Percentiles rank a stretch among this genome's conserved stretches.
Evolutionary conservation across 2,888 invertebrate species (phyloP).

Genomic region (Pegoplata infirma): DNA sequence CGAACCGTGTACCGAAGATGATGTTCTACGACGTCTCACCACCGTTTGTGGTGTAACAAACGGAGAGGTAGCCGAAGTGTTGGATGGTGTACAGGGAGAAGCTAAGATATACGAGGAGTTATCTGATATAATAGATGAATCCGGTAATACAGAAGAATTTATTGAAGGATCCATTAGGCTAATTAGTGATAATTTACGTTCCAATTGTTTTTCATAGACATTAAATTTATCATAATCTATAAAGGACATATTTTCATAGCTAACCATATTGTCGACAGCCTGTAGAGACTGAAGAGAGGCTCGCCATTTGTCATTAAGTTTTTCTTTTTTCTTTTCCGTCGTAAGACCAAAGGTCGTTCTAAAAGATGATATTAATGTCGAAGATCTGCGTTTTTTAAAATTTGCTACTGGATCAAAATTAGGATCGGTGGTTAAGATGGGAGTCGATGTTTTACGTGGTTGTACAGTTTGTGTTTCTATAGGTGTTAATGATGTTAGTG

Average conservation of each 20-base stretch:
- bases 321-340: constrained; percentile 75
- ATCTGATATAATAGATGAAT: constrained; percentile 44
- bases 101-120: constrained; percentile 46
- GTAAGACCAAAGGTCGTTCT: constrained; percentile 71
- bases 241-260: constrained; percentile 81
- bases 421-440: constrained; percentile 36
- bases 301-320: constrained; percentile 79
- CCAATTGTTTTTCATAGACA: constrained; percentile 77
- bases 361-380: constrained; percentile 73
- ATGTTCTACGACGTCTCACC: constrained; percentile 69
- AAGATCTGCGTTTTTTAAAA: constrained; percentile 74
- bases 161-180: constrained; percentile 69
- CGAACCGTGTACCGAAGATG: constrained; percentile 59
- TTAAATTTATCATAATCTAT: constrained; percentile 80
- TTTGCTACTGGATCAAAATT: constrained; percentile 71
- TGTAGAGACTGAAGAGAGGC: constrained; percentile 80
- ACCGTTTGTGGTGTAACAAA: constrained; percentile 66
- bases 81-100: constrained; percentile 56
- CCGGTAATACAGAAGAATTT: constrained; percentile 25
- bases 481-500: constrained; percentile 68
- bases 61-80: constrained; percentile 48
- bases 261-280: constrained; percentile 80
- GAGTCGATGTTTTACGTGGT: constrained; percentile 66
- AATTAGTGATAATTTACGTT: constrained; percentile 72
- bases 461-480: constrained; percentile 56